Conservation (phyloP, 1,140 invertebrate species). For the Sinella curviseta region DNA sequence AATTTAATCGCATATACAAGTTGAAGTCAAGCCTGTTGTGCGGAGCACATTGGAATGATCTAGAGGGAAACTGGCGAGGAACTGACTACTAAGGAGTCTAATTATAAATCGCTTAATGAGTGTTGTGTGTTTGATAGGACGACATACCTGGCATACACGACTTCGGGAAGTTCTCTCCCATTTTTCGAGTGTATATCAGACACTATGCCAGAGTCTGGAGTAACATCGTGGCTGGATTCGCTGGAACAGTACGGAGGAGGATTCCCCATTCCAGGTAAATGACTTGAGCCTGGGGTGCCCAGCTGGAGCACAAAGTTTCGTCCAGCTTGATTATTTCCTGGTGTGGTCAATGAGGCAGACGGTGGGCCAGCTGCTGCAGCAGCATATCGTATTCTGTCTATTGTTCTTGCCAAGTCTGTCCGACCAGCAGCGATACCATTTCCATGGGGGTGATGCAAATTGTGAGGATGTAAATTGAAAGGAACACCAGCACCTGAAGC, state of each 20-base stretch:
- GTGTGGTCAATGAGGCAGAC: slow-evolving; percentile 41
- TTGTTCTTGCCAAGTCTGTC: slow-evolving; percentile 46
- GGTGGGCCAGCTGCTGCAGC: slow-evolving; percentile 44
- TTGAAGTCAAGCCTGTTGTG: too few relatives aligned
- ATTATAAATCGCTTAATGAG: not conserved
- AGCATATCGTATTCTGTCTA: slow-evolving; percentile 48
- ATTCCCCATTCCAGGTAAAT: slow-evolving; percentile 45
- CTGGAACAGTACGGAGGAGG: slow-evolving; percentile 49
- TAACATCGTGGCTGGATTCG: slow-evolving; percentile 49
- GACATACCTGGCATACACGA: slow-evolving; percentile 46
- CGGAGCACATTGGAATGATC: too few relatives aligned
- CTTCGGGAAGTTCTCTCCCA: slow-evolving; percentile 44
- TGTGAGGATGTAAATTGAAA: slow-evolving; percentile 46
- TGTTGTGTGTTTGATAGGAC: not conserved
- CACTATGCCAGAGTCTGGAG: slow-evolving; percentile 44
- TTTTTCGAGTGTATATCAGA: slow-evolving; percentile 49
- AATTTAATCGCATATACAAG: too few relatives aligned
- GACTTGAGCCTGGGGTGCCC: slow-evolving; percentile 30
- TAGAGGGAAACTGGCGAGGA: too few relatives aligned
- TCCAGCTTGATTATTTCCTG: slow-evolving; percentile 41
- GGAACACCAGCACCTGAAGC: slow-evolving; percentile 31
- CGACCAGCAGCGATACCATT: slow-evolving; percentile 37
- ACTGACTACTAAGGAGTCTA: too few relatives aligned
- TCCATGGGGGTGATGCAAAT: slow-evolving; percentile 36
- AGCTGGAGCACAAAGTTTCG: slow-evolving; percentile 49